Conservation (phyloP, 2,113 vertebrate species). For the Thunnus thynnus region DNA sequence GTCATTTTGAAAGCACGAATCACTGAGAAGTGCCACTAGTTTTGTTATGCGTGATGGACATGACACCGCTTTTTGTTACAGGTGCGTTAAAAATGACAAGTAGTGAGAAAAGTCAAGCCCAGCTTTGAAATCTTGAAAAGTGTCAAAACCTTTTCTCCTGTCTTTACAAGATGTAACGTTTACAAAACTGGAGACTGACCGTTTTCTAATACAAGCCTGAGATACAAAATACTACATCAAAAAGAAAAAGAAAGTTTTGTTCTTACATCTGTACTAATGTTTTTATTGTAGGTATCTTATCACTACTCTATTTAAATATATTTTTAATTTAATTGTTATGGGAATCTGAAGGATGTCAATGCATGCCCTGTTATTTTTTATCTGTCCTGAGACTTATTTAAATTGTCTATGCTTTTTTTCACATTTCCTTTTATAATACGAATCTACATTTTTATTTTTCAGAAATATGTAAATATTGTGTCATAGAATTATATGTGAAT, state of each 20-base stretch:
- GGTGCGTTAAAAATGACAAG: slow-evolving; percentile 36
- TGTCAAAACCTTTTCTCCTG: slow-evolving; percentile 39
- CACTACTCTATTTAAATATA: slow-evolving; percentile 80
- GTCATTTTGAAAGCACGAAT: slow-evolving; percentile 42
- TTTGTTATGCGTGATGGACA: slow-evolving; percentile 56
- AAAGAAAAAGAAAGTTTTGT: neutral
- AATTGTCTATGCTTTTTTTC: slow-evolving; percentile 43
- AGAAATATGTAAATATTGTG: slow-evolving; percentile 71
- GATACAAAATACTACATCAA: slow-evolving; percentile 73
- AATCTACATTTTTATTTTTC: slow-evolving; percentile 64
- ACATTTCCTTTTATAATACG: slow-evolving; percentile 58
- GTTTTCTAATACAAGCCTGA: slow-evolving; percentile 77
- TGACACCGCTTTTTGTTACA: slow-evolving; percentile 59
- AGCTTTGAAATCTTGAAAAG: slow-evolving; percentile 47
- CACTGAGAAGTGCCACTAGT: slow-evolving; percentile 68
- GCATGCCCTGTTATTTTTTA: slow-evolving; percentile 63
- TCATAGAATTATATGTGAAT: slow-evolving; percentile 60
- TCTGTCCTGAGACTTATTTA: slow-evolving; percentile 68
- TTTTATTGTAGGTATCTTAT: slow-evolving; percentile 55
- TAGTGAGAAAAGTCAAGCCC: slow-evolving; percentile 10
- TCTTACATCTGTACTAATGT: slow-evolving; percentile 42
- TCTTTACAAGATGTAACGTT: slow-evolving; percentile 71
- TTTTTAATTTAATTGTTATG: slow-evolving; percentile 69
- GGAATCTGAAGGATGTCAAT: slow-evolving; percentile 67
- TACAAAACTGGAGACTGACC: slow-evolving; percentile 74